Evolutionary conservation across 2,888 invertebrate genomes (phyloP).

Genomic region (Cantharis flavilabris): DNA sequence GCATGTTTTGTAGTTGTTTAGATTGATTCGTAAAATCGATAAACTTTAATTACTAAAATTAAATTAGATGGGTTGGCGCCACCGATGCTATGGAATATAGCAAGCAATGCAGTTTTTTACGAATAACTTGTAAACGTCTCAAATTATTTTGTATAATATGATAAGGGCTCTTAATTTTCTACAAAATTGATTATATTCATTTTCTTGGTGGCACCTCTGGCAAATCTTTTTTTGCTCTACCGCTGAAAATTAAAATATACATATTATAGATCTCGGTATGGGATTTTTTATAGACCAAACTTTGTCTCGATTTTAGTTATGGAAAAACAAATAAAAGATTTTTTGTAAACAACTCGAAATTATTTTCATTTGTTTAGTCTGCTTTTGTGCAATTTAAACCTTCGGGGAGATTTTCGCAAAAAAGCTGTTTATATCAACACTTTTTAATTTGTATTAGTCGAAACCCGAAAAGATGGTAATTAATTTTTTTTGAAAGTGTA

Average conservation of each 20-base stretch:
- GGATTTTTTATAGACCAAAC: not conserved
- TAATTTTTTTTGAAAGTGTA: not conserved
- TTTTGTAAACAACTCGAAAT: not conserved
- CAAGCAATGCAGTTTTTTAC: not conserved
- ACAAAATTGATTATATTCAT: not conserved
- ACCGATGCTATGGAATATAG: not conserved
- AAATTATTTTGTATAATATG: not conserved
- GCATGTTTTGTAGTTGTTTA: not conserved
- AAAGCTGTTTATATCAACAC: not conserved
- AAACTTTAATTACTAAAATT: not conserved
- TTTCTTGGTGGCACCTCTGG: not conserved
- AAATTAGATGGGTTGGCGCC: not conserved
- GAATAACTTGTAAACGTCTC: not conserved
- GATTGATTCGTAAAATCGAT: not conserved
- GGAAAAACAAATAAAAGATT: not conserved
- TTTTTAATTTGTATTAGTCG: not conserved
- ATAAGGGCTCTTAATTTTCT: not conserved
- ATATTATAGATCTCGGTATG: not conserved
- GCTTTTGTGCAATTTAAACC: not conserved
- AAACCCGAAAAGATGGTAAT: not conserved
- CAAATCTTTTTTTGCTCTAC: not conserved
- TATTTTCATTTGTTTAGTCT: not conserved
- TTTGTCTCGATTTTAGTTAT: not conserved
- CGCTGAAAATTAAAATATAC: not conserved
- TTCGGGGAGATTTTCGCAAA: not conserved